Conservation (phyloP, 2,888 invertebrate genomes). For the Aphrophora alni region DNA sequence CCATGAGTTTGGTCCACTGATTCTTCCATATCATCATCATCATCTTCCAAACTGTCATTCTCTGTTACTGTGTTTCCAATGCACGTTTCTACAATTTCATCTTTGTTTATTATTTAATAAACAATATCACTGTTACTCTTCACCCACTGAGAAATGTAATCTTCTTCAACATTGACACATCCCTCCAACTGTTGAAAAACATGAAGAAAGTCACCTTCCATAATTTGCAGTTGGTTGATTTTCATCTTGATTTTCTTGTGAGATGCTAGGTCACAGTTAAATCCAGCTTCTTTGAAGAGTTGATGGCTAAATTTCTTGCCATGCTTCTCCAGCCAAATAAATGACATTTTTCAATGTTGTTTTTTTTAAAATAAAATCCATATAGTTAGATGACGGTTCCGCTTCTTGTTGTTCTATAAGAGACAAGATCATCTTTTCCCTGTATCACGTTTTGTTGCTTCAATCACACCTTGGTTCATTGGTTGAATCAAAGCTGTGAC, state of each 20-base stretch:
- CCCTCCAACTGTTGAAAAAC: constrained; percentile 32
- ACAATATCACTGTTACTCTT: constrained; percentile 30
- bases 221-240: constrained; percentile 24
- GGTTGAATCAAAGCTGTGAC: constrained; percentile 47
- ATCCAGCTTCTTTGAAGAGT: constrained; percentile 44
- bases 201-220: constrained; percentile 21
- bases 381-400: neutral
- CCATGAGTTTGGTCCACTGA: constrained; percentile 24
- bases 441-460: constrained; percentile 48
- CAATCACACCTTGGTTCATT: constrained; percentile 49
- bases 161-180: constrained; percentile 26
- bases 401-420: constrained; percentile 37
- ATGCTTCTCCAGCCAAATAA: constrained; percentile 35
- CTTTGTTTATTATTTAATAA: constrained; percentile 20
- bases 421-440: constrained; percentile 40
- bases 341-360: neutral
- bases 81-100: constrained; percentile 29
- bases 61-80: constrained; percentile 33
- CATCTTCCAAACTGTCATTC: constrained; percentile 17
- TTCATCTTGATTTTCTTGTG: constrained; percentile 2
- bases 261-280: constrained; percentile 31
- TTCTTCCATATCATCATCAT: constrained; percentile 34
- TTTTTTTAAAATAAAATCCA: neutral
- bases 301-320: constrained; percentile 40
- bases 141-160: constrained; percentile 29